Base-by-base conservation (phyloP, 2,888 invertebrate species). In the Eulithis prunata region DNA sequence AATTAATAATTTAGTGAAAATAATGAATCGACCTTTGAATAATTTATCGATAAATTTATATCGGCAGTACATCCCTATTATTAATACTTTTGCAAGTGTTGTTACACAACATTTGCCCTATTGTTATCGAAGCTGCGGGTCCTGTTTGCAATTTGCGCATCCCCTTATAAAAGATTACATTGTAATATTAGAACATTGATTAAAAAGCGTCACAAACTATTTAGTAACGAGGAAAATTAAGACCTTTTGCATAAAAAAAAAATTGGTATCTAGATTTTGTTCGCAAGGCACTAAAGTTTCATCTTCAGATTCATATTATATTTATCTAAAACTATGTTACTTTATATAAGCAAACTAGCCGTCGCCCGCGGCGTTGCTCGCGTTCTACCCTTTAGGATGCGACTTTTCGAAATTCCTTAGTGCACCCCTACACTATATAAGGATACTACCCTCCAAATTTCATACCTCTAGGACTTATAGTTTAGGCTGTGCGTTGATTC, bases 51-150 rank as follows among this genome's bases (percentile, higher is more conserved):
- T 75, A 71, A 73, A 66, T 67, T 46, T 57, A 62, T 70, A 68
- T 64, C 64, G 57, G 62, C 64, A 57, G 62, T 64, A 66, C 87
- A 84, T 76, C 87, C 74, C 85, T 85, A 81, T 57, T 57, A 57
- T 71, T 84, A 85, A 83, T 86, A 85, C 77, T 75, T 75, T 75
- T 59, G 73, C 83, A 85, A 87, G 84, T 87, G 84, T 87, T 91
- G 90, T 89, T 86, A 79, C 82, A 81, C 85, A 90, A 91, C 90
- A 91, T 87, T 89, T 85, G 80, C 70, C 71, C 82, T 75, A 85
- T 90, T 88, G 87, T 89, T 78, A 79, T 67, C 69, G 74, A 76
- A 74, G 72, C 75, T 83, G 78, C 75, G 77, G 78, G 81, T 77
- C 79, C 76, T 78, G 79, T 78, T 78, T 85, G 85, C 79, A 78